Evolutionary conservation across 2,113 vertebrate species (phyloP).

Genomic region (Pholis gunnellus): DNA sequence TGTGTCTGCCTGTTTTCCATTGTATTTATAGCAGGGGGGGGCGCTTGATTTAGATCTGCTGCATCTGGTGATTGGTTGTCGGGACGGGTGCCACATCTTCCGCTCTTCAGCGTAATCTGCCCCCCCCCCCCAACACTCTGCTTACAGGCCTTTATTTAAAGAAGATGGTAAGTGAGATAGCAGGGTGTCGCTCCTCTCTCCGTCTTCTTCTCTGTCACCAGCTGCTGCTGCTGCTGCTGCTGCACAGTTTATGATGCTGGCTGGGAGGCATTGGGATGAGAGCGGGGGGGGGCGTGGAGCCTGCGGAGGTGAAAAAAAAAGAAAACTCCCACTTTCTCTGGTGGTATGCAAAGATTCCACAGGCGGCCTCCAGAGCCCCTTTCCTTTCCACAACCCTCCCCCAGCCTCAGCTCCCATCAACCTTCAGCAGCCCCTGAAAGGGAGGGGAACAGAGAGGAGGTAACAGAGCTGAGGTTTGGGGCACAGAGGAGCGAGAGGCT

Average conservation of each 20-base stretch:
- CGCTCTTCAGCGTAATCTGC: conserved; percentile 30
- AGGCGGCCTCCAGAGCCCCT: conserved; percentile 66
- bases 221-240: conserved; percentile 66
- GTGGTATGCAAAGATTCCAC: conserved; percentile 74
- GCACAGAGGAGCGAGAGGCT: conserved; percentile 25
- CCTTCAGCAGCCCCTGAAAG: conserved; percentile 54
- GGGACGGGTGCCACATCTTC: conserved; percentile 67
- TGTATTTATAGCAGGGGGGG: conserved; percentile 77
- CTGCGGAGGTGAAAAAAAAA: conserved; percentile 44
- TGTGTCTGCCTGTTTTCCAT: conserved; percentile 66
- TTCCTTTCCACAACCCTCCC: conserved; percentile 58
- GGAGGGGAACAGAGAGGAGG: conserved; percentile 19
- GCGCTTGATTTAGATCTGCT: conserved; percentile 78
- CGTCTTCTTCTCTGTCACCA: conserved; percentile 60
- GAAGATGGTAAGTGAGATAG: conserved; percentile 71
- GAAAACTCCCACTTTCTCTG: conserved; percentile 68
- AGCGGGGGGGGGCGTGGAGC: conserved; percentile 11
- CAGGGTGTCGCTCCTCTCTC: conserved; percentile 48
- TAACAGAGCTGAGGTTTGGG: conserved; percentile 42
- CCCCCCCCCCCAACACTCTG: conserved; percentile 8
- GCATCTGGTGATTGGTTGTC: conserved; percentile 76
- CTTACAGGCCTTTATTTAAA: conserved; percentile 72
- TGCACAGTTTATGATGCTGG: conserved; percentile 70
- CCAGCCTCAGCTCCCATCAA: conserved; percentile 51
- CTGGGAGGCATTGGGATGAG: conserved; percentile 33